phyloP scores from a whole-genome alignment of 2,113 vertebrate genomes.

The Geococcyx californianus region DNA sequence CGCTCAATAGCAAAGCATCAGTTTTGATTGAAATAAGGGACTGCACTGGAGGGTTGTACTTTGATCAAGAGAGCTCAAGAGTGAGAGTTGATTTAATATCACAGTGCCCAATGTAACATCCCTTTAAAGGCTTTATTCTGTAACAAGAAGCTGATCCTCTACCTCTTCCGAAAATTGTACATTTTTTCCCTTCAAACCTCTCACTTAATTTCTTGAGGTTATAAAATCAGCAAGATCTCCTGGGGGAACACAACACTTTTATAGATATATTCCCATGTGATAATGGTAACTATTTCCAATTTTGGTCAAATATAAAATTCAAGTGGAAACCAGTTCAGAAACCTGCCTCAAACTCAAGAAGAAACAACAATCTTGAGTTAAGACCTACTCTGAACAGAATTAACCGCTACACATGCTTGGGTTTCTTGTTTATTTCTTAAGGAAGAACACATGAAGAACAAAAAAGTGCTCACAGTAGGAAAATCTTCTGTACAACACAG shows the following conservation, averaged over 20 bases:
- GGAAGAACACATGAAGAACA: not conserved
- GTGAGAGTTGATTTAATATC: not conserved
- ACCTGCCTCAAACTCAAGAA: not conserved
- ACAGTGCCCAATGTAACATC: not conserved
- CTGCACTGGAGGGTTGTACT: not conserved
- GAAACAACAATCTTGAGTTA: not conserved
- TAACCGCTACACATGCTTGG: not conserved
- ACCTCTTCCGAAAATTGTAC: not conserved
- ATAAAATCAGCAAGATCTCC: slow-evolving; percentile 19
- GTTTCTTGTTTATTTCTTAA: not conserved
- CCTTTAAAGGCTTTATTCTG: not conserved
- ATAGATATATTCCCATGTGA: slow-evolving; percentile 36
- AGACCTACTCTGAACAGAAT: not conserved
- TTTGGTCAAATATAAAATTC: slow-evolving; percentile 45
- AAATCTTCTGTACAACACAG: not conserved
- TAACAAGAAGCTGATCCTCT: not conserved
- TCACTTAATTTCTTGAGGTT: not conserved
- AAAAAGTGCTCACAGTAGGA: not conserved
- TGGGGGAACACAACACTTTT: slow-evolving; percentile 13
- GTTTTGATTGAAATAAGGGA: not conserved
- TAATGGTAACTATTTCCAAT: slow-evolving; percentile 22
- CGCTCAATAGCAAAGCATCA: not conserved
- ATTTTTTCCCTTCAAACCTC: not conserved
- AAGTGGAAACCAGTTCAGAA: not conserved
- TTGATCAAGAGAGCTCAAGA: not conserved